Base-by-base conservation (phyloP, 37 sponge, comb jelly and placozoan genomes). In the Ianthella basta region DNA sequence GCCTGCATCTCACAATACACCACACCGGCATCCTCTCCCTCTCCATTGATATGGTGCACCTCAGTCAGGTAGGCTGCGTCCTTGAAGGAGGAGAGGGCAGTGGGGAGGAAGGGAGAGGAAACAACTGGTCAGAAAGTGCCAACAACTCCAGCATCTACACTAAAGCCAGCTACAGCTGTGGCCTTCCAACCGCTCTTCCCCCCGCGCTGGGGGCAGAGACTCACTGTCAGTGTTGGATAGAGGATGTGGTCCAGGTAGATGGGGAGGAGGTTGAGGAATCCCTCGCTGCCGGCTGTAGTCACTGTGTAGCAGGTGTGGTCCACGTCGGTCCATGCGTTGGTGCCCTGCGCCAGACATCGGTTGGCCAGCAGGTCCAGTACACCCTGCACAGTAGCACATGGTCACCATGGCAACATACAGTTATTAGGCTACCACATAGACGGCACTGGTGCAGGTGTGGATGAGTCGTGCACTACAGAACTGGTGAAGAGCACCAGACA, bases 1-100 rank as follows among this genome's bases (percentile, higher is more conserved):
- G 93, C 94, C 89, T 98, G 99, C 97, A 98, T 96, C 85, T 98
- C 99, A 84, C 99, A 98, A 82, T 98, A 98, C 72, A 98, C 95
- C 56, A 98, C 99, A 25, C 99, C 99, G 0, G 95, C 99, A 91
- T 98, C 89, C 61, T 94, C 91, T 1, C 97, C 99, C 36, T 92
- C 84, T 8, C 89, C 97, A 65, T 91, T 98, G 25, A 98, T 55
- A 73, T 98, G 99, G 70, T 98, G 95, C 34, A 98, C 97, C 79
- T 98, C 99, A 30, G 99, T 98, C 50, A 83, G 44, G 65, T 83
- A 98, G 59, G 91, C 92, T 19, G 93, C 72, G 54, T 96, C 97
- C 96, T 95, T 53, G 36, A 44, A n/a, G 21, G 79, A 81, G 41
- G 13, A 0, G 20, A 19, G 6, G 8, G 50, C 6, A 8, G 50